Percentiles rank a stretch among this genome's conserved stretches.
Conservation (phyloP, 2,888 invertebrate genomes). For the Pomacea canaliculata region DNA sequence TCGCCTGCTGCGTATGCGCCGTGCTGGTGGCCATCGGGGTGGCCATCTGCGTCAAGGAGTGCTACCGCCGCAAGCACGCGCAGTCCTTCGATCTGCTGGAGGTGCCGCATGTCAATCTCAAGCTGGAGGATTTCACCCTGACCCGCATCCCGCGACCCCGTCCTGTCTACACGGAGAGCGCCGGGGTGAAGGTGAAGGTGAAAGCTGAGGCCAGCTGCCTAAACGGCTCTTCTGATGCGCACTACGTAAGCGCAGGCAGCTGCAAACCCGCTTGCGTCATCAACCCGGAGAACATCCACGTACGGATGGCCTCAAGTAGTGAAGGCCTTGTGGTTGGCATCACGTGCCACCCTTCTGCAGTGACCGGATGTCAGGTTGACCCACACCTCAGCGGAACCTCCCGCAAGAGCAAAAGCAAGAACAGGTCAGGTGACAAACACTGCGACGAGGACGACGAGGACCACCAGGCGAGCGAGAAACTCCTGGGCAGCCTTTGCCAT, state of each 20-base stretch:
- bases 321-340: slow-evolving; percentile 50
- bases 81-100: slow-evolving; percentile 53
- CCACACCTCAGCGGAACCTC: not conserved
- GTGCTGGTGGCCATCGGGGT: slow-evolving; percentile 43
- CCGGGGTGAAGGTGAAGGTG: not conserved
- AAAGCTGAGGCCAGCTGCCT: not conserved
- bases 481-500: slow-evolving; percentile 1
- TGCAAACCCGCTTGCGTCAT: not conserved
- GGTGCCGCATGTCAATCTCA: slow-evolving; percentile 46
- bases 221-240: not conserved
- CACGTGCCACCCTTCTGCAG: slow-evolving; percentile 33
- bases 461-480: slow-evolving; percentile 12
- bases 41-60: slow-evolving; percentile 45
- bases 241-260: too few species aligned
- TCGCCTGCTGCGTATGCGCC: slow-evolving; percentile 49
- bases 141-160: slow-evolving; percentile 52
- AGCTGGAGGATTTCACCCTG: slow-evolving; percentile 53
- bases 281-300: slow-evolving; percentile 34
- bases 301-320: slow-evolving; percentile 43
- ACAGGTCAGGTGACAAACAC: not conserved
- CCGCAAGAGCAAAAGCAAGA: slow-evolving; percentile 3
- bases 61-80: slow-evolving; percentile 45
- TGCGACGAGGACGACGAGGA: not conserved
- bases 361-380: not conserved
- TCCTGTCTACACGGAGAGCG: slow-evolving; percentile 42